Conservation (phyloP, 2,113 vertebrate species). For the Pachycephala philippinensis region DNA sequence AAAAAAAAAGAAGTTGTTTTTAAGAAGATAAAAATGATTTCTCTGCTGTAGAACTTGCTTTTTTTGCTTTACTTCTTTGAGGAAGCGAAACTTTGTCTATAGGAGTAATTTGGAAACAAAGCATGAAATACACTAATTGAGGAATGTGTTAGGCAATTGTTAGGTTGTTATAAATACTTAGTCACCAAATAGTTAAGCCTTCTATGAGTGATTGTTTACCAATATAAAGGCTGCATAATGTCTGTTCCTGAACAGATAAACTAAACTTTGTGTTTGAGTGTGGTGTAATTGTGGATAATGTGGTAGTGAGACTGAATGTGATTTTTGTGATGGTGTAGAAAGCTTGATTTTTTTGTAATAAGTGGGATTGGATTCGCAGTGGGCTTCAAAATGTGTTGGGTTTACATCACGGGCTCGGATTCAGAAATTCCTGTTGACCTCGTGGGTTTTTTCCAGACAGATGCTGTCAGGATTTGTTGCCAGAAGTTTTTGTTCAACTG, state of each 20-base stretch:
- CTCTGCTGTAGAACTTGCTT: not conserved
- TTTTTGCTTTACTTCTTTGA: not conserved
- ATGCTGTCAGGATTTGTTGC: not conserved
- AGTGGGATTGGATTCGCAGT: not conserved
- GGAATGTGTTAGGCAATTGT: not conserved
- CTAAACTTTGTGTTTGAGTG: not conserved
- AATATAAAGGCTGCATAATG: not conserved
- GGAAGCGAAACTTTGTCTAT: not conserved
- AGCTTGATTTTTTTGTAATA: not conserved
- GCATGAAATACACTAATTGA: not conserved
- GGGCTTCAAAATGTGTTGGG: not conserved
- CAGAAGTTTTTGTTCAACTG: not conserved
- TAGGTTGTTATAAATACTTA: not conserved
- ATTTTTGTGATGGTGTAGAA: not conserved
- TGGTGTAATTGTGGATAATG: not conserved
- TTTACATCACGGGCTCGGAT: not conserved
- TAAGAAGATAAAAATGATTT: not conserved
- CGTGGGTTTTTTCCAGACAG: not conserved
- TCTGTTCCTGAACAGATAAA: not conserved
- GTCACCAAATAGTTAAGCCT: not conserved
- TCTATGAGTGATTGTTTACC: constrained; percentile 11
- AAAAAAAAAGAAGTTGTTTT: not conserved
- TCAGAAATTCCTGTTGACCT: not conserved
- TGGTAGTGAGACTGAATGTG: not conserved
- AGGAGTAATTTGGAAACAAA: not conserved